Base-by-base conservation (phyloP, 2,888 invertebrate genomes). In the Melanophora roralis region DNA sequence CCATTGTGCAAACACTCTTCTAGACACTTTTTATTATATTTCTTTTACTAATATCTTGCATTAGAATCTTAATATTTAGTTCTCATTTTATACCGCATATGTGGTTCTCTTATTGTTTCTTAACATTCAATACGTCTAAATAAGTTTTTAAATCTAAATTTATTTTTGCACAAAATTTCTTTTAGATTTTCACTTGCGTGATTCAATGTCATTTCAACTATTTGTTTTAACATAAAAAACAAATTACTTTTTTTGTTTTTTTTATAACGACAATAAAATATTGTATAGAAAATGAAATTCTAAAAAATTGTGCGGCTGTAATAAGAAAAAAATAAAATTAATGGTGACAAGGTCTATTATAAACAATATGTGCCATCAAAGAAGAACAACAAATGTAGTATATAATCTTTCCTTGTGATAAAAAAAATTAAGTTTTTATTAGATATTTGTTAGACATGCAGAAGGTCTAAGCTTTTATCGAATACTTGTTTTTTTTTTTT, bases 281-380 rank as follows among this genome's bases (percentile, higher is more conserved):
- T 21, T 47, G 36, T 32, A 64, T 38, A 49, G 60, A 47, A 49
- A 9, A n/a, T n/a, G n/a, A 47, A 49, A 65, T 36, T 51, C 2
- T 53, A 71, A 38, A 11, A 47, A 71, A 59, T 12, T 57, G 32
- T 23, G 57, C 69, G 34, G 59, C 40, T 59, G 27, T 49, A 43
- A 55, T 40, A 69, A 34, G 43, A 57, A n/a, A 55, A 47, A 21
- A 1, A 51, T 40, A 14, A 36, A 55, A 78, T 8, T 65, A 76
- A 76, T 60, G 16, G 67, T 72, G 36, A 72, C 77, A 67, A 78
- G 77, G 77, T 59, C 77, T 47, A 23, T 12, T 40, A 65, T 32
- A 49, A 73, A 65, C 55, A 73, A 49, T 11, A 9, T 40, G 23
- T 59, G 16, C 19, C 23, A 16, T 2, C 16, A 49, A 57, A 40